phyloP scores from a whole-genome alignment of 2,888 invertebrate genomes.

The Hirtodrosophila histrioides region DNA sequence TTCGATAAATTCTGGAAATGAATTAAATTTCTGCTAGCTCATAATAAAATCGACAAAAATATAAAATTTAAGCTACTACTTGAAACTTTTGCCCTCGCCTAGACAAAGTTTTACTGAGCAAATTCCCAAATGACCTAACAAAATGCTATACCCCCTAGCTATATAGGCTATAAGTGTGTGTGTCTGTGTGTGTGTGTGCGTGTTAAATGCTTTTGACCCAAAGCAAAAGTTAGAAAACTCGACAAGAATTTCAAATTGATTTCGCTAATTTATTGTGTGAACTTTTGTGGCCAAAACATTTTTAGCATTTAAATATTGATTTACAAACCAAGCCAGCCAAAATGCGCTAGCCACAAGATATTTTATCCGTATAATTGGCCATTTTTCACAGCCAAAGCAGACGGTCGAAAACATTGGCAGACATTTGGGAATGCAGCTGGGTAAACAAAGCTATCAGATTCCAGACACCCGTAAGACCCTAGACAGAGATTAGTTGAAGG shows the following conservation, averaged over 20 bases:
- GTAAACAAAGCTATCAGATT: background rate
- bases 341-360: slow-evolving; percentile 23
- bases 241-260: slow-evolving; percentile 51
- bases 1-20: slow-evolving; percentile 20
- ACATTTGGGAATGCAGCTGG: background rate
- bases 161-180: slow-evolving; percentile 1
- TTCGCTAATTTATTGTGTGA: slow-evolving; percentile 45
- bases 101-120: slow-evolving; percentile 45
- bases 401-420: slow-evolving; percentile 1
- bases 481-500: background rate
- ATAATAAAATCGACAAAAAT: slow-evolving; percentile 37
- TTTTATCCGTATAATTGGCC: slow-evolving; percentile 4
- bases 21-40: slow-evolving; percentile 45
- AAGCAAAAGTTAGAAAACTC: slow-evolving; percentile 42
- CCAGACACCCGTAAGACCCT: background rate
- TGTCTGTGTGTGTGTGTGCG: slow-evolving; percentile 21
- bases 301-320: slow-evolving; percentile 52
- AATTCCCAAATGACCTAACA: slow-evolving; percentile 58
- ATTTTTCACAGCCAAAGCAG: slow-evolving; percentile 7
- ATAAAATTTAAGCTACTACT: slow-evolving; percentile 52
- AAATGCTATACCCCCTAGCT: slow-evolving; percentile 28
- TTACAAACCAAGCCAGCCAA: slow-evolving; percentile 26
- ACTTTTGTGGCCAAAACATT: slow-evolving; percentile 47
- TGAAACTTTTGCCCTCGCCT: slow-evolving; percentile 58
- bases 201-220: slow-evolving; percentile 52